Conservation (phyloP, 1,140 invertebrate species). For the Linepithema humile region DNA sequence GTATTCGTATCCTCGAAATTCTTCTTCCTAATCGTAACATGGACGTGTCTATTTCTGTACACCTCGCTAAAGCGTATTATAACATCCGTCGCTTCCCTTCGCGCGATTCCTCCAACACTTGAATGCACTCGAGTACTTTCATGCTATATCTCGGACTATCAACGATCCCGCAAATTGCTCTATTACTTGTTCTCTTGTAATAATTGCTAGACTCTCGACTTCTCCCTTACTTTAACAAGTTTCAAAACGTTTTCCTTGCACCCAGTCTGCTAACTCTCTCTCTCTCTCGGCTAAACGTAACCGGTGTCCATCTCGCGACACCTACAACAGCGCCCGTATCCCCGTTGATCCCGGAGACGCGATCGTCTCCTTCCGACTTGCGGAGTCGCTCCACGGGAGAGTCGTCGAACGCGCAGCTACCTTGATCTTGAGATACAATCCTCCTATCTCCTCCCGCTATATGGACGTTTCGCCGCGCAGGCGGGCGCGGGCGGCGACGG, state of each 20-base stretch:
- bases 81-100: background rate
- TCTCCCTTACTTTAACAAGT: background rate
- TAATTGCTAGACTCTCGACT: background rate
- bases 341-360: background rate
- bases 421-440: no score
- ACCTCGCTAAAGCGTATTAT: constrained; percentile 24
- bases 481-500: background rate
- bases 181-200: background rate
- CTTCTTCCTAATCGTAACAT: constrained; percentile 30
- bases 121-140: background rate
- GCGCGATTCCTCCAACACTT: background rate
- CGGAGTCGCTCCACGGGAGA: no score
- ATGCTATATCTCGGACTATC: background rate
- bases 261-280: background rate
- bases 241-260: background rate
- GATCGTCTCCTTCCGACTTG: background rate
- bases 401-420: no score
- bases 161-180: background rate
- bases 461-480: constrained; percentile 9
- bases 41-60: constrained; percentile 44
- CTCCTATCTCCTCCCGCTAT: background rate
- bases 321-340: background rate
- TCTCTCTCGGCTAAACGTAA: background rate
- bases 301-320: background rate
- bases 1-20: background rate